Evolutionary conservation across 2,888 invertebrate species (phyloP).

Genomic region (Hemaris fuciformis): DNA sequence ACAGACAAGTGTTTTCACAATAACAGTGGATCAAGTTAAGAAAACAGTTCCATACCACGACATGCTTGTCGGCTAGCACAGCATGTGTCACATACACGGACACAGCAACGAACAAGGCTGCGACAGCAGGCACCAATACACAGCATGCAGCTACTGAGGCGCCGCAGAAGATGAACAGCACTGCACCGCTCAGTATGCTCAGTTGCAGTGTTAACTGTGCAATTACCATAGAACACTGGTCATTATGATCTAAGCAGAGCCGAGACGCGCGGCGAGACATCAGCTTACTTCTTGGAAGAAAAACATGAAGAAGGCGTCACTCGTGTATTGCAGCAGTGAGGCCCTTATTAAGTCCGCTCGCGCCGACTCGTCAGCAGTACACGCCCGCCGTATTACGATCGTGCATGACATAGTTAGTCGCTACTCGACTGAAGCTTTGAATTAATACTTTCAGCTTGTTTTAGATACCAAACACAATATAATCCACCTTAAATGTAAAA

Average conservation of each 20-base stretch:
- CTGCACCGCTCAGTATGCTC: slow-evolving; percentile 83
- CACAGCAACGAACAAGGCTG: background rate
- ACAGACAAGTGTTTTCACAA: too few species aligned
- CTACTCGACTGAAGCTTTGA: background rate
- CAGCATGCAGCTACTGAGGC: slow-evolving; percentile 50
- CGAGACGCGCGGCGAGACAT: background rate
- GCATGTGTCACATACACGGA: background rate
- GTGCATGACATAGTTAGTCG: background rate
- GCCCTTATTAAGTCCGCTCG: background rate
- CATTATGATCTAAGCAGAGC: background rate
- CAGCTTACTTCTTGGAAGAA: slow-evolving; percentile 30
- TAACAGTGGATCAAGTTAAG: too few species aligned
- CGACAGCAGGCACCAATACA: slow-evolving; percentile 3
- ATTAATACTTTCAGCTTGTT: too few species aligned
- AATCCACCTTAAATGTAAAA: too few species aligned
- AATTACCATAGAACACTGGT: background rate
- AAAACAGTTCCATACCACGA: background rate
- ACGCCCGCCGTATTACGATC: background rate
- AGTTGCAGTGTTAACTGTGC: slow-evolving; percentile 36
- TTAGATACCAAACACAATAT: background rate
- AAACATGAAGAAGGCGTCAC: slow-evolving; percentile 35
- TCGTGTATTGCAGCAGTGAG: background rate
- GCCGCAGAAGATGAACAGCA: slow-evolving; percentile 83
- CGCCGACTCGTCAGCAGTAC: background rate
- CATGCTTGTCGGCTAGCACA: background rate